Evolutionary conservation across 2,888 invertebrate genomes (phyloP).

Genomic region (Eupithecia insigniata): DNA sequence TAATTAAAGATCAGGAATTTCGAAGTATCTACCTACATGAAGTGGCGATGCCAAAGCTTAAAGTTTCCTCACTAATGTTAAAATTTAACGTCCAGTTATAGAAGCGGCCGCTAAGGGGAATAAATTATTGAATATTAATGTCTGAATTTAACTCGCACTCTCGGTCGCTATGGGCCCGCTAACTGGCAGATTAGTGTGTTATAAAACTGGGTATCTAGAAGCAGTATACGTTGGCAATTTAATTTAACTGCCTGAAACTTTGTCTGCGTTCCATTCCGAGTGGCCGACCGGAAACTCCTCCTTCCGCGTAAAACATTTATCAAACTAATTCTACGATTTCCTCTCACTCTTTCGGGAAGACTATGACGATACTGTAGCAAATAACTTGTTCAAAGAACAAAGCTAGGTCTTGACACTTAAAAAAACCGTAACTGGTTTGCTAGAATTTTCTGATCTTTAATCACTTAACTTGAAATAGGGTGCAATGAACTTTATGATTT

Average conservation of each 20-base stretch:
- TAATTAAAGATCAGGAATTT: not conserved
- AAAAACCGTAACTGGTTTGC: not conserved
- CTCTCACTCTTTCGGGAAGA: not conserved
- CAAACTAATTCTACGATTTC: constrained; percentile 13
- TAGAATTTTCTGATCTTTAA: constrained; percentile 8
- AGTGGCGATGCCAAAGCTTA: not conserved
- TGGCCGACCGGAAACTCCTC: constrained; percentile 37
- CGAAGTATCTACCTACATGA: not conserved
- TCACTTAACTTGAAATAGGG: not conserved
- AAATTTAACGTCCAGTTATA: constrained; percentile 26
- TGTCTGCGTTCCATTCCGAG: constrained; percentile 35
- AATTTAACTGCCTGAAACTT: constrained; percentile 47
- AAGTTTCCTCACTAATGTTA: not conserved
- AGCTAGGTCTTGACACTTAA: constrained; percentile 5
- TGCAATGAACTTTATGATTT: not conserved
- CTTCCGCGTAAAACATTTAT: constrained; percentile 23
- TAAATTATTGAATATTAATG: constrained; percentile 39
- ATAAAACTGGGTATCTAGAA: constrained; percentile 38
- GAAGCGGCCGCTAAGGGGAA: constrained; percentile 24
- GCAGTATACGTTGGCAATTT: constrained; percentile 39
- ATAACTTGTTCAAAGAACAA: constrained; percentile 18
- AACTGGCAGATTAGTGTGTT: constrained; percentile 44
- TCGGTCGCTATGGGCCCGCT: constrained; percentile 36
- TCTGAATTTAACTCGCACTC: constrained; percentile 28
- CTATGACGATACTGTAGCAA: constrained; percentile 9